Conservation (phyloP, 2,797 vertebrate species). For the Lepidocolaptes lacrymiger region DNA sequence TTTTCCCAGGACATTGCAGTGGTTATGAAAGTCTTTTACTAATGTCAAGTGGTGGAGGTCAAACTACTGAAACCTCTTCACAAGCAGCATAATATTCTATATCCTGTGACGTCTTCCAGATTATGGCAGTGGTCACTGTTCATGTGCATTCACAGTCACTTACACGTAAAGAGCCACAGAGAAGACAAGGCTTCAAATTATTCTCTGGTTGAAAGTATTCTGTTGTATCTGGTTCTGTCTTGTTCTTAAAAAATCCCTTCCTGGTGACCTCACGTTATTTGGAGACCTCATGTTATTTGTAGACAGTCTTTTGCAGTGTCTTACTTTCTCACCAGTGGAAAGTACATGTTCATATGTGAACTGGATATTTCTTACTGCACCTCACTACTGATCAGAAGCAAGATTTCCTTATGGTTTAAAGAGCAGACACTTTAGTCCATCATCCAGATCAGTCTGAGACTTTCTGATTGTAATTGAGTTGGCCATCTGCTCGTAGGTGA, state of each 20-base stretch:
- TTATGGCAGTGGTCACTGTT: background rate
- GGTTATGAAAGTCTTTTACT: constrained; percentile 3
- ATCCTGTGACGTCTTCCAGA: background rate
- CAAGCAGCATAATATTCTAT: background rate
- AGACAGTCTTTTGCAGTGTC: background rate
- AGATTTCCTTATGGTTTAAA: background rate
- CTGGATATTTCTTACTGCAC: background rate
- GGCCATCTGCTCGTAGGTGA: background rate
- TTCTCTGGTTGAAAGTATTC: background rate
- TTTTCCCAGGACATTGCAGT: background rate
- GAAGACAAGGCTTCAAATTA: background rate
- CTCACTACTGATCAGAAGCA: background rate
- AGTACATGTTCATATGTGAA: background rate
- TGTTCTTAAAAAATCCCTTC: background rate
- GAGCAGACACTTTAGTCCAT: background rate
- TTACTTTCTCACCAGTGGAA: background rate
- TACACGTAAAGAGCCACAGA: background rate
- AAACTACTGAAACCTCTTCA: background rate
- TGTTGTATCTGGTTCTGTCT: background rate
- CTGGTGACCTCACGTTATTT: background rate
- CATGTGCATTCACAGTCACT: background rate
- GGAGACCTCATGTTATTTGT: background rate
- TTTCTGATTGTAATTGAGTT: background rate
- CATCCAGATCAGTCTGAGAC: background rate
- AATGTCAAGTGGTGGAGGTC: background rate